Evolutionary conservation across 2,113 vertebrate genomes (phyloP), one percentile per base, ranked within the genome.

Genomic region (Sapayoa aenigma): DNA sequence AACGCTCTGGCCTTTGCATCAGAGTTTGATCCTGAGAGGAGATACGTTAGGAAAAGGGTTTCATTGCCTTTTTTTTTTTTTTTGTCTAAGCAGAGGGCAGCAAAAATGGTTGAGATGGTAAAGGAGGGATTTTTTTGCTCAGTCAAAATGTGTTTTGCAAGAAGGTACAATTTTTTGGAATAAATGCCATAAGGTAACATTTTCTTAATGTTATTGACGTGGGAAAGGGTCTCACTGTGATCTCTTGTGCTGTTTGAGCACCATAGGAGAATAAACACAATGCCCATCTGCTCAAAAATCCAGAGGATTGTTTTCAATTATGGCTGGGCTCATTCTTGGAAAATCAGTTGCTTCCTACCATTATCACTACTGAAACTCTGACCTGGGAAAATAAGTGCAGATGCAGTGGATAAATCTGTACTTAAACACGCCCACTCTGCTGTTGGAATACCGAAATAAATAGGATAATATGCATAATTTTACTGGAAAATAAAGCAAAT

Each of bases 141-240:
- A 14, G 4, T 42, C 44, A 89, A 71, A 30, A 18, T 4, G 0
- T 13, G 8, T 14, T 74, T 84, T 69, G 63, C 22, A 58, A 58
- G 39, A 66, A 76, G 27, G 12, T 47, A 16, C 2, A 1, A 39
- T 18, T 72, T 66, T 16, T 39, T 66, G 23, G 23, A 39, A 42
- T 25, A 73, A 85, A 67, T 35, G 9, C 6, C 28, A 15, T 46
- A 12, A 31, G 68, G 27, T 42, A 62, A 50, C 2, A 5, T 41
- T 42, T 37, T 23, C 19, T 52, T 35, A 24, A 37, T 30, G 12
- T 37, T 50, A 50, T 14, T 1, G 3, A 19, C 0, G 0, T 52
- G 13, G 31, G 18, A 13, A 18, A 59, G 55, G 23, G 14, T 50
- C 47, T 68, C 12, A 3, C 33, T n/a, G 23, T 14, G 19, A 33